Evolutionary conservation across 2,888 invertebrate species (phyloP).

Genomic region (Macaria liturata): DNA sequence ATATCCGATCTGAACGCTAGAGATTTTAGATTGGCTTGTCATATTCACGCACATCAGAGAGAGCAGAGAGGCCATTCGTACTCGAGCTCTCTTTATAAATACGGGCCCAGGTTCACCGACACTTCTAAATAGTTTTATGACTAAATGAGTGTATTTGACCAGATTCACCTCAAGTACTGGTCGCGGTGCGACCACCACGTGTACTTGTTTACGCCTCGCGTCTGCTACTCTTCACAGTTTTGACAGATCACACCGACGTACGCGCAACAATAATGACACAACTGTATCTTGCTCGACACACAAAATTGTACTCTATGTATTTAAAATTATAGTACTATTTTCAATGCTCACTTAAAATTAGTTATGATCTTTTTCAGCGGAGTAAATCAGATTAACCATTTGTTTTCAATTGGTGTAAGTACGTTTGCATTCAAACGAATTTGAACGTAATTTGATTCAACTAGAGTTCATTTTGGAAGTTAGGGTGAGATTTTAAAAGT

Average conservation of each 20-base stretch:
- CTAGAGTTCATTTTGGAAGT: conserved; percentile 32
- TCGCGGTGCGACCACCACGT: conserved; percentile 48
- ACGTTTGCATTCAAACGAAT: conserved; percentile 2
- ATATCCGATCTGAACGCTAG: no score
- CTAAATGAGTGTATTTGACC: no score
- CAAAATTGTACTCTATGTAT: no score
- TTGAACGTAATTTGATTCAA: conserved; percentile 8
- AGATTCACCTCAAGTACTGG: conserved; percentile 15
- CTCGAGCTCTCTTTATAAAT: no score
- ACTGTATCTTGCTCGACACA: no score
- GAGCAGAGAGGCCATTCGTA: no score
- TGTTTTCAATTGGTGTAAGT: conserved; percentile 32
- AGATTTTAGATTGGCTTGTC: no score
- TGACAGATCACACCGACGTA: conserved; percentile 65
- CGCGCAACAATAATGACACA: conserved; percentile 28
- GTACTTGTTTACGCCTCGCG: conserved; percentile 69
- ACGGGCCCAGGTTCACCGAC: no score
- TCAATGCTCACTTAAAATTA: conserved; percentile 10
- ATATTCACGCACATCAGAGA: no score
- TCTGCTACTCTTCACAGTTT: conserved; percentile 76
- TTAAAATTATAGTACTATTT: no score
- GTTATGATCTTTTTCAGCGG: conserved; percentile 24
- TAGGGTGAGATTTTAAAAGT: conserved; percentile 46
- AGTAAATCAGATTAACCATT: conserved; percentile 9
- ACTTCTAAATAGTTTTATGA: no score